These are phyloP conservation scores for Synergus japonicus DNA, from an alignment of 2,888 invertebrate genomes.

Conservation along the genomic window DNA sequence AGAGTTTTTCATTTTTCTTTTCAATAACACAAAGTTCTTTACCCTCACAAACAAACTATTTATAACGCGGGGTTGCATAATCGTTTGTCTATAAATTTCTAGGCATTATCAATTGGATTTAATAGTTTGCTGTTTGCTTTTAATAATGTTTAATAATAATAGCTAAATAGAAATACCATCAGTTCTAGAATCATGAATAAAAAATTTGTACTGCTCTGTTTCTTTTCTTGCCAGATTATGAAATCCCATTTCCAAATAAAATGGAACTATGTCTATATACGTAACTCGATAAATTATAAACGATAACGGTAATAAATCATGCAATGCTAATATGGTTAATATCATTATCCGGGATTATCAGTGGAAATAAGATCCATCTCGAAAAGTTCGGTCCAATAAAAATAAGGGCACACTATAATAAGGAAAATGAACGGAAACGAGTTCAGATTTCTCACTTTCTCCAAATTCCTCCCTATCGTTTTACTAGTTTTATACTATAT, in stretches of 20 bases:
- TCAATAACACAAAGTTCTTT: neutral
- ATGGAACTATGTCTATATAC: neutral
- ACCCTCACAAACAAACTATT: neutral
- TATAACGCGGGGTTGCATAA: too few species aligned
- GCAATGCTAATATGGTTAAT: neutral
- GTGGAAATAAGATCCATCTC: neutral
- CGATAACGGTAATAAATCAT: neutral
- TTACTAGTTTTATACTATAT: slow-evolving; percentile 45
- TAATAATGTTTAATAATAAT: neutral
- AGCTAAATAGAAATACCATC: slow-evolving; percentile 66
- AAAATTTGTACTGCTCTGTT: slow-evolving; percentile 64
- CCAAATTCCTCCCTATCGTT: neutral
- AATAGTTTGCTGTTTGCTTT: too few species aligned
- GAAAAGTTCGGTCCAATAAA: neutral
- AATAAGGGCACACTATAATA: slow-evolving; percentile 55
- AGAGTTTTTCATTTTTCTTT: neutral
- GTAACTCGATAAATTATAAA: neutral
- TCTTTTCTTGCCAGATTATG: too few species aligned
- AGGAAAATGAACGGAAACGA: slow-evolving; percentile 60
- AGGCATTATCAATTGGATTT: too few species aligned
- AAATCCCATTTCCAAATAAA: neutral
- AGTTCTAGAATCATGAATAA: slow-evolving; percentile 69
- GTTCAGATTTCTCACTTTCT: slow-evolving; percentile 25
- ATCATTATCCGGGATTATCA: neutral
- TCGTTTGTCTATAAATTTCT: too few species aligned